A percentile compares a stretch with the other conserved stretches of the same genome.
Evolutionary conservation across 2,113 vertebrate genomes (phyloP).

Genomic region (Saccopteryx leptura): DNA sequence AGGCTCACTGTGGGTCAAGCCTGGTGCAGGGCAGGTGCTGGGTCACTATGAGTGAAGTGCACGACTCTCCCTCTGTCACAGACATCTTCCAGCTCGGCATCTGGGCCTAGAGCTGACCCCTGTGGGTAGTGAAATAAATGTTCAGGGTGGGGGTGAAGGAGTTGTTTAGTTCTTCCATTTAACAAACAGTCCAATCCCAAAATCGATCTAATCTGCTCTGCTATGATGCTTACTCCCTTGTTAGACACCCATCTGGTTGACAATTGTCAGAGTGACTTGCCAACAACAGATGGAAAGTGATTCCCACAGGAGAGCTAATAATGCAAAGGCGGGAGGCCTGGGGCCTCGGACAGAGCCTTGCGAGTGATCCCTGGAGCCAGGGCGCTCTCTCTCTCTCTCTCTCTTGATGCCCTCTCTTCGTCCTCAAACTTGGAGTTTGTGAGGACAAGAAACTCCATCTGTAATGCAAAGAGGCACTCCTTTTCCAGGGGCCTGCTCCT

Average conservation of each 20-base stretch:
- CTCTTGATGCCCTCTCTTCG: background rate
- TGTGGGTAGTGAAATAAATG: constrained; percentile 75
- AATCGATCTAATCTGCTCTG: constrained; percentile 66
- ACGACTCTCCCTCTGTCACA: background rate
- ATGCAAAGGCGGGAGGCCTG: background rate
- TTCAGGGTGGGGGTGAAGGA: background rate
- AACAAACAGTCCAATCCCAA: constrained; percentile 71
- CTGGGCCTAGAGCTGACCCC: constrained; percentile 75
- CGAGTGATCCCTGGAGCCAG: background rate
- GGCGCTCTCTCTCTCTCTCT: too few relatives aligned
- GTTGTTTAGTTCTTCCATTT: constrained; percentile 68
- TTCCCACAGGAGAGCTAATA: background rate
- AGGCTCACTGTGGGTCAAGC: background rate
- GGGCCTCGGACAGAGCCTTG: background rate
- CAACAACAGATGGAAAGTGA: background rate
- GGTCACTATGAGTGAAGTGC: background rate
- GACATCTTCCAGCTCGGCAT: background rate
- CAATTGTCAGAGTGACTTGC: background rate
- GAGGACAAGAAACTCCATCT: background rate
- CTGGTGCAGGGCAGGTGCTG: background rate
- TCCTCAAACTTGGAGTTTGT: background rate
- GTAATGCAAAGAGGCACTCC: background rate
- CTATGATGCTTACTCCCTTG: constrained; percentile 49
- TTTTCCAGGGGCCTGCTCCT: background rate
- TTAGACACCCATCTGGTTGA: background rate